phyloP scores from a whole-genome alignment of 2,888 invertebrate genomes.

The Onchidella celtica region DNA sequence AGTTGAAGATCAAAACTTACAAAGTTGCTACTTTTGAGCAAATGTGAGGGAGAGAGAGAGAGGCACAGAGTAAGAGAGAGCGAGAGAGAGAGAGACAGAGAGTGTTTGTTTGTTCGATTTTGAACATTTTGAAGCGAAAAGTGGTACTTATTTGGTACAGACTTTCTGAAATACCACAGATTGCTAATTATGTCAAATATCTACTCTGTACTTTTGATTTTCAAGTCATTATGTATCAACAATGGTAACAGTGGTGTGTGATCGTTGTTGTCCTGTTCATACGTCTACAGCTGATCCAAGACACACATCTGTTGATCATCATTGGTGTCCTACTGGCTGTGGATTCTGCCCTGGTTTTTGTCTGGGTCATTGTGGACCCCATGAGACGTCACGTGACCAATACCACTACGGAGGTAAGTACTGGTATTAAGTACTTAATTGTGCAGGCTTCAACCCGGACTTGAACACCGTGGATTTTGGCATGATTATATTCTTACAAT shows the following conservation, averaged over 20 bases:
- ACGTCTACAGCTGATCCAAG: constrained; percentile 88
- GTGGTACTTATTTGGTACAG: not conserved
- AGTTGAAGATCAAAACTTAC: too few species aligned
- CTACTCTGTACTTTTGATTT: too few species aligned
- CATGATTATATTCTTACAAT: too few species aligned
- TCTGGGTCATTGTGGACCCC: constrained; percentile 93
- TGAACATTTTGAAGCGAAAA: not conserved
- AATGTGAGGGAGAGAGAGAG: not conserved
- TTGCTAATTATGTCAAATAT: too few species aligned
- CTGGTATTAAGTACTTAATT: not conserved
- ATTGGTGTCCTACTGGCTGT: constrained; percentile 90
- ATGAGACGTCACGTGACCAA: constrained; percentile 89
- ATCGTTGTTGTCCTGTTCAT: too few species aligned
- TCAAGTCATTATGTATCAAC: too few species aligned
- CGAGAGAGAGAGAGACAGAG: constrained; percentile 17
- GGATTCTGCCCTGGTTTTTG: constrained; percentile 90
- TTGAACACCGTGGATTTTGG: not conserved
- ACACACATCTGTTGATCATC: constrained; percentile 91
- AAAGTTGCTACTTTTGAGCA: not conserved
- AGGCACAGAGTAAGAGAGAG: too few species aligned
- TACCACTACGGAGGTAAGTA: constrained; percentile 69
- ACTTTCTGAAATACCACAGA: too few species aligned
- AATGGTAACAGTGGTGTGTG: too few species aligned
- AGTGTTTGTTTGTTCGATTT: not conserved
- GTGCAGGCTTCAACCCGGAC: not conserved